Evolutionary conservation across 2,797 vertebrate species (phyloP).

Genomic region (Pyrocephalus nanus): DNA sequence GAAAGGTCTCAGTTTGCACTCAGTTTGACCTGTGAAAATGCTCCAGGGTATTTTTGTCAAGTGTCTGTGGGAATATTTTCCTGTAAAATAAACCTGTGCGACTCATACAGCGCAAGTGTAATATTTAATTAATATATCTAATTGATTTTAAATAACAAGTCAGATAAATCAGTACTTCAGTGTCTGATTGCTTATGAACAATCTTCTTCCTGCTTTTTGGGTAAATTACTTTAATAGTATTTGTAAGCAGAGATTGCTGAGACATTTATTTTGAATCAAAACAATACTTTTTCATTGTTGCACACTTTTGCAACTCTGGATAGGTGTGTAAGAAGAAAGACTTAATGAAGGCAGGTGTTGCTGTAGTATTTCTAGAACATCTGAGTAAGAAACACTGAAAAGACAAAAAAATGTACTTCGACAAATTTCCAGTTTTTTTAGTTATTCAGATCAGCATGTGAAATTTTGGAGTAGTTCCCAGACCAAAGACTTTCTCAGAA

Average conservation of each 20-base stretch:
- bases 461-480: background rate
- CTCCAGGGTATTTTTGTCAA: background rate
- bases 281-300: background rate
- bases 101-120: background rate
- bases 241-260: background rate
- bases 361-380: background rate
- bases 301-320: background rate
- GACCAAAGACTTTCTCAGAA: background rate
- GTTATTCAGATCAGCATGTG: background rate
- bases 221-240: background rate
- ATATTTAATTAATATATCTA: background rate
- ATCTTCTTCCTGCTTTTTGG: background rate
- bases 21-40: background rate
- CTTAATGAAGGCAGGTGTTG: background rate
- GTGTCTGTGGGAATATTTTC: background rate
- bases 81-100: background rate
- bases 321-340: background rate
- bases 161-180: background rate
- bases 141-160: background rate
- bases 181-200: background rate
- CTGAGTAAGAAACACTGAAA: background rate
- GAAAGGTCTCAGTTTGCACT: background rate
- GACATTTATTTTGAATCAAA: background rate
- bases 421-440: background rate
- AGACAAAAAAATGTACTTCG: background rate